Percentiles rank a stretch among this genome's conserved stretches.
Evolutionary conservation across 2,888 invertebrate species (phyloP).

Genomic region (Oxycera nigricornis): DNA sequence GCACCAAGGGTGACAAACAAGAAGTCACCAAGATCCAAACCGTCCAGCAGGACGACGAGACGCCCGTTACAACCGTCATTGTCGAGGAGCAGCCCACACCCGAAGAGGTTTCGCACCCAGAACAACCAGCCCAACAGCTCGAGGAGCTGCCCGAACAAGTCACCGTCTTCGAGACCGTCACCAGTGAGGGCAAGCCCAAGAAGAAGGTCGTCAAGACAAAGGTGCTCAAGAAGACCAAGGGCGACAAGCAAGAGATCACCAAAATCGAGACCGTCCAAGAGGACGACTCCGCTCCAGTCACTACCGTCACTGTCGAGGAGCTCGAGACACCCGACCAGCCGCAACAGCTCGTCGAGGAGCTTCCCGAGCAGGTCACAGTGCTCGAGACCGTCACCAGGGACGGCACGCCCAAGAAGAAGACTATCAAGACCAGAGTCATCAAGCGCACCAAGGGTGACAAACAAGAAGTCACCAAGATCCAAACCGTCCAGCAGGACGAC

Average conservation of each 20-base stretch:
- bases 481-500: conserved; percentile 57
- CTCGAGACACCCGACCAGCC: conserved; percentile 52
- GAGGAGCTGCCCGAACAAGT: conserved; percentile 48
- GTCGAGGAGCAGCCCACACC: conserved; percentile 54
- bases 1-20: conserved; percentile 50
- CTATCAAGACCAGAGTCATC: conserved; percentile 54
- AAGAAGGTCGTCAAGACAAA: conserved; percentile 48
- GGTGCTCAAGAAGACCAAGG: conserved; percentile 38
- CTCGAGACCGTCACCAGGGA: conserved; percentile 51
- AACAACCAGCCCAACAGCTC: conserved; percentile 54
- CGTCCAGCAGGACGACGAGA: conserved; percentile 54
- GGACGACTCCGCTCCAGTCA: conserved; percentile 58
- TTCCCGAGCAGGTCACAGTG: conserved; percentile 58
- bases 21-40: conserved; percentile 57
- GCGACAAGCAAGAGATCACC: conserved; percentile 54
- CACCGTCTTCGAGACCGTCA: conserved; percentile 43
- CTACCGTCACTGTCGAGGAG: conserved; percentile 56
- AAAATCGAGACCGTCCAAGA: conserved; percentile 59
- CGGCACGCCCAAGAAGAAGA: conserved; percentile 42
- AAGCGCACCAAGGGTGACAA: conserved; percentile 50
- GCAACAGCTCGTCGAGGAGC: conserved; percentile 51
- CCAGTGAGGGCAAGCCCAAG: conserved; percentile 49
- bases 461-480: conserved; percentile 50
- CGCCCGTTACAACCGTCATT: conserved; percentile 55
- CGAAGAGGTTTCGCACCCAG: conserved; percentile 54